Evolutionary conservation across 2,797 vertebrate species (phyloP).

Genomic region (Megaceryle alcyon): DNA sequence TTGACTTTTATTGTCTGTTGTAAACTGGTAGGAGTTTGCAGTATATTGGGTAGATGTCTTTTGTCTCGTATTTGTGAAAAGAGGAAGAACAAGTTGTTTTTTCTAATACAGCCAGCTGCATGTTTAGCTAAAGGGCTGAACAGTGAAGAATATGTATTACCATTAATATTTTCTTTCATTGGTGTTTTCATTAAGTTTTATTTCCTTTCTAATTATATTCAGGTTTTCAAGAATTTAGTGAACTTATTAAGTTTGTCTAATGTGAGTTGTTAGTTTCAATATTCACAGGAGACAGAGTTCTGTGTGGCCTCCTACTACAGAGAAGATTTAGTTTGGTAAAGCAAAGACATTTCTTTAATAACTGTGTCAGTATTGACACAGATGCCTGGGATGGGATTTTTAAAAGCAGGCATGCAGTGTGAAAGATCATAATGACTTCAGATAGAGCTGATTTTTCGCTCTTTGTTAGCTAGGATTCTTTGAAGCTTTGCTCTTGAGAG

Average conservation of each 20-base stretch:
- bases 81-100: neutral
- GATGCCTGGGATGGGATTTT: neutral
- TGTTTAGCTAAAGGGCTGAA: neutral
- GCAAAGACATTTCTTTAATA: neutral
- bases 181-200: neutral
- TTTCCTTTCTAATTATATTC: neutral
- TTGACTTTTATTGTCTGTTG: neutral
- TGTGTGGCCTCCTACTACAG: neutral
- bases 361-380: neutral
- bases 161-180: neutral
- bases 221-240: neutral
- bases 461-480: neutral
- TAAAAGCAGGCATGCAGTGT: neutral
- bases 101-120: neutral
- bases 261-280: neutral
- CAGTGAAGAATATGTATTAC: neutral
- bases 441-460: neutral
- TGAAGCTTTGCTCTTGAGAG: neutral
- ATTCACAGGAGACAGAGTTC: neutral
- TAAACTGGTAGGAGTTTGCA: neutral
- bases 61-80: neutral
- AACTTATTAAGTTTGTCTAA: neutral
- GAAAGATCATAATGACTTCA: neutral
- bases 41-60: neutral
- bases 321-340: neutral